Base-by-base conservation (phyloP, 2,888 invertebrate species). In the Caenorhabditis imperialis region DNA sequence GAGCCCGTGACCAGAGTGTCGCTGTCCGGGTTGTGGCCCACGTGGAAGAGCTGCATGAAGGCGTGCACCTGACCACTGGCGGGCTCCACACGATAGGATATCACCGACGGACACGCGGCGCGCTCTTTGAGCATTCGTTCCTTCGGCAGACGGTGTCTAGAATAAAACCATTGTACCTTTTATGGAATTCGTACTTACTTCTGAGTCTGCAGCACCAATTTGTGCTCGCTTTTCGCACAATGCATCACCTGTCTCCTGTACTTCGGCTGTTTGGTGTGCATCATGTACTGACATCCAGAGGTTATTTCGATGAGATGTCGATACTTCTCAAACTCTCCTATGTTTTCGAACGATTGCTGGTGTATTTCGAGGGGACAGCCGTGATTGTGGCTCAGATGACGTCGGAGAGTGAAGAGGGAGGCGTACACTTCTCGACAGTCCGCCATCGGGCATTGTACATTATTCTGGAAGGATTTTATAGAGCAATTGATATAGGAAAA, bases 241-340 rank as follows among this genome's bases (percentile, higher is more conserved):
- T 79, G 79, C 65, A 79, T 65, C 12, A 79, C 70, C 42, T 79
- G 79, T 58, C 79, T 22, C 20, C 75, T 62, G 14, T 65, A 51
- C 38, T 76, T 75, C 20, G 79, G 77, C 45, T 79, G 79, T 45
- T 79, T 79, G 18, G 79, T 74, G 45, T 77, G 75, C 75, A 77
- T 77, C 63, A 79, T 73, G 22, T 70, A 79, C 16, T 70, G 51
- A 37, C 65, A 74, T n/a, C 75, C 58, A 2, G 72, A 60, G 0
- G 79, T 50, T 12, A 45, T 5, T 23, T 79, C 79, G 2, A 79
- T 50, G 1, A 79, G 18, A 62, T 74, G 75, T 10, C 77, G 27
- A 30, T 63, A 79, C 40, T 54, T 77, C 42, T 79, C 79, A 48
- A 79, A 79, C 30, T 79, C 79, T 25, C 70, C 73, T 14, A 77